Evolutionary conservation across 2,113 vertebrate species (phyloP).

Genomic region (Callaeas wilsoni): DNA sequence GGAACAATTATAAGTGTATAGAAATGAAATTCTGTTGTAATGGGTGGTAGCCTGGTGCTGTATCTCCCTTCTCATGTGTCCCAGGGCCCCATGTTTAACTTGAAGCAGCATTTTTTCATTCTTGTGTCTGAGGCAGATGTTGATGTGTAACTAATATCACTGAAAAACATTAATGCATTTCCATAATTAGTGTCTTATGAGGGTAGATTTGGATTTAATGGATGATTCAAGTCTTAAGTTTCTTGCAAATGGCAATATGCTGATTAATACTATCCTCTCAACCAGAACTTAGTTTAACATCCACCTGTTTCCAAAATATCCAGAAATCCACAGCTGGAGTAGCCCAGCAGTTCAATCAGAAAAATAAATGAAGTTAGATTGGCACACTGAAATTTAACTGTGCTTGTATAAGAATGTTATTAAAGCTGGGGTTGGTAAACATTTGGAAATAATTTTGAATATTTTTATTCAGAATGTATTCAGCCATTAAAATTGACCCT

Average conservation of each 20-base stretch:
- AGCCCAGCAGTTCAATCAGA: not conserved
- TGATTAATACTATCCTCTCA: constrained; percentile 28
- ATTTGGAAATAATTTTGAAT: not conserved
- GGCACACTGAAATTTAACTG: not conserved
- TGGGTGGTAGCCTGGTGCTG: not conserved
- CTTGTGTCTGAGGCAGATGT: not conserved
- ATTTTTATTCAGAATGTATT: not conserved
- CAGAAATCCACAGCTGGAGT: not conserved
- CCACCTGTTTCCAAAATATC: constrained; percentile 12
- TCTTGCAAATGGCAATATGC: constrained; percentile 33
- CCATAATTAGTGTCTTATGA: constrained; percentile 37
- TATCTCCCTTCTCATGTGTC: not conserved
- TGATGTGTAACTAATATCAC: constrained; percentile 2
- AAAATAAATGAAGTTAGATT: not conserved
- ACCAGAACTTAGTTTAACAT: not conserved
- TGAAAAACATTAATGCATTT: constrained; percentile 31
- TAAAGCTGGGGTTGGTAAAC: not conserved
- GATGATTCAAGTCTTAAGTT: not conserved
- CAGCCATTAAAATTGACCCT: constrained; percentile 5
- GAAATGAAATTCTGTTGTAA: not conserved
- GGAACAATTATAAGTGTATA: not conserved
- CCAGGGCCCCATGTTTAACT: not conserved
- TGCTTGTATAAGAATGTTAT: not conserved
- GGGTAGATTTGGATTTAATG: constrained; percentile 13
- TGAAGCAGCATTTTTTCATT: not conserved